These are phyloP conservation scores for Thunnus thynnus DNA, from an alignment of 2,113 vertebrate genomes.

Conservation along the genomic window DNA sequence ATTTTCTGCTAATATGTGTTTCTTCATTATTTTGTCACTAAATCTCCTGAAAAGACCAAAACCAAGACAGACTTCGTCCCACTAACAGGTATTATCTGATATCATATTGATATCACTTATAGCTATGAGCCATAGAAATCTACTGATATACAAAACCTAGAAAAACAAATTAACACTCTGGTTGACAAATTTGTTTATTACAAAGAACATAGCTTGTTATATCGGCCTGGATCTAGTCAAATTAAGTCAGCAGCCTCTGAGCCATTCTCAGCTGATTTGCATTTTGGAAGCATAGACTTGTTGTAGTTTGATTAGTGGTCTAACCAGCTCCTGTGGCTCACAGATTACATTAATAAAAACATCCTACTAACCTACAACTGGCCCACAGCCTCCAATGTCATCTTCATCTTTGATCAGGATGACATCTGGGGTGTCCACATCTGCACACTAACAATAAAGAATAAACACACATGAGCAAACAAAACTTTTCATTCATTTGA, in stretches of 20 bases:
- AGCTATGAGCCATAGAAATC: no score
- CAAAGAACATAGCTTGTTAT: background rate
- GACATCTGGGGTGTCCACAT: constrained; percentile 70
- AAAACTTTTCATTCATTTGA: background rate
- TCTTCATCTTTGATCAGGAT: constrained; percentile 84
- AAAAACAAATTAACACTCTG: no score
- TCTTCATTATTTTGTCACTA: no score
- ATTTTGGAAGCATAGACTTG: background rate
- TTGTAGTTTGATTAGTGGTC: background rate
- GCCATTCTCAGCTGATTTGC: no score
- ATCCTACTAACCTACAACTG: constrained; percentile 52
- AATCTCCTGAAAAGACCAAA: no score
- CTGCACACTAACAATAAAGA: constrained; percentile 49
- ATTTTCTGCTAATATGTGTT: no score
- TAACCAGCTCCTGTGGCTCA: background rate
- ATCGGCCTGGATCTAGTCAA: background rate
- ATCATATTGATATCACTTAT: no score
- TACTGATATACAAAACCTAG: no score
- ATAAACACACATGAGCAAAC: background rate
- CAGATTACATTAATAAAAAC: background rate
- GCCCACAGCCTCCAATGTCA: constrained; percentile 59
- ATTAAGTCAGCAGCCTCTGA: background rate
- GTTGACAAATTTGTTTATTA: background rate
- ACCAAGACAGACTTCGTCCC: no score
- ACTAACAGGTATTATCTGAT: no score